These are phyloP conservation scores for Tyrannus savana DNA, from an alignment of 2,113 vertebrate genomes.

Conservation along the genomic window DNA sequence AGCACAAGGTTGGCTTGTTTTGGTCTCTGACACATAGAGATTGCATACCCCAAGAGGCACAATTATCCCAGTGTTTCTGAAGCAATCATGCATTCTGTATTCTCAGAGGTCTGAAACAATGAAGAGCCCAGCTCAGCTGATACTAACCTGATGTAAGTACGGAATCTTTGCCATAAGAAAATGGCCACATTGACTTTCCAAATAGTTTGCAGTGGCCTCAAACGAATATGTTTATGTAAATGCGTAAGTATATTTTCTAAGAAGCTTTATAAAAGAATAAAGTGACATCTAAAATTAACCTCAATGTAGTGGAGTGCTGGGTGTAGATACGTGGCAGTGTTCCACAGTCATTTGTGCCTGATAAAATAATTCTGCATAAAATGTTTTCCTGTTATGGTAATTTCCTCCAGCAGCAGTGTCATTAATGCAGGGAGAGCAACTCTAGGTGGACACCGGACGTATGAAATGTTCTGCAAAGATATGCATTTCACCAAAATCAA, in stretches of 20 bases:
- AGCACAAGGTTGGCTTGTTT: neutral
- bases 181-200: neutral
- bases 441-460: neutral
- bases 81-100: neutral
- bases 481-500: neutral
- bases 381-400: neutral
- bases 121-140: neutral
- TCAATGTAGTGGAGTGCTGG: neutral
- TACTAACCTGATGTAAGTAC: neutral
- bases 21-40: neutral
- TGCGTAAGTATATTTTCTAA: neutral
- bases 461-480: neutral
- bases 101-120: neutral
- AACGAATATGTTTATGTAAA: neutral
- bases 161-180: neutral
- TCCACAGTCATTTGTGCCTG: neutral
- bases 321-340: neutral
- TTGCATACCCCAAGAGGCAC: neutral
- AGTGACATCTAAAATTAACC: neutral
- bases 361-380: neutral
- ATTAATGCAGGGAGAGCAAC: neutral
- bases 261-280: neutral
- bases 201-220: neutral
- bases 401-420: neutral
- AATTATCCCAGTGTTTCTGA: neutral